Conservation (phyloP, 1,140 invertebrate genomes). For the Drosophila bipectinata region DNA sequence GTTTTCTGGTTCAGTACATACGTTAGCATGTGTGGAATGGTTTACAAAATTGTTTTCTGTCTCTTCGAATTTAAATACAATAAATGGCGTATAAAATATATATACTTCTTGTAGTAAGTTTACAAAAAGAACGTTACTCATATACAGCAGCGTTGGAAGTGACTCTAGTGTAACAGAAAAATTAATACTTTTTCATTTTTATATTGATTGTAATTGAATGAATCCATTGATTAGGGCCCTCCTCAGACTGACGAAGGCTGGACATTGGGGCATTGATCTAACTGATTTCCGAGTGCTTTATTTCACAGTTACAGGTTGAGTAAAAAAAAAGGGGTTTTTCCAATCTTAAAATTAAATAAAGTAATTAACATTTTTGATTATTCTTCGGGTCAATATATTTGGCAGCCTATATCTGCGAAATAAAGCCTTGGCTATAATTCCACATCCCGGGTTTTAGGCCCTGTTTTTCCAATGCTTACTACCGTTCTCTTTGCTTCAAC, state of each 20-base stretch:
- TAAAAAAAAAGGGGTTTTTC: background rate
- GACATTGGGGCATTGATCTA: background rate
- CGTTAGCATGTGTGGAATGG: slow-evolving; percentile 77
- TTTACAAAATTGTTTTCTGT: slow-evolving; percentile 67
- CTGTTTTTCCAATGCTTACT: slow-evolving; percentile 20
- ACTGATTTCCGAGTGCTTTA: background rate
- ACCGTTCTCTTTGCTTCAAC: slow-evolving; percentile 15
- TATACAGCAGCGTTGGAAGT: slow-evolving; percentile 70
- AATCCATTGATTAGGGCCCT: slow-evolving; percentile 21
- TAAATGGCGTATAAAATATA: slow-evolving; percentile 82
- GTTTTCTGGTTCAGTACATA: slow-evolving; percentile 51
- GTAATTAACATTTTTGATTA: background rate
- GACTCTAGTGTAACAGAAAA: slow-evolving; percentile 55
- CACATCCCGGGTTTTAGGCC: background rate
- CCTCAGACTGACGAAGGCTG: background rate
- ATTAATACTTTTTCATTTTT: slow-evolving; percentile 50
- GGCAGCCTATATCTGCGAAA: slow-evolving; percentile 11
- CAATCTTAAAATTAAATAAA: background rate
- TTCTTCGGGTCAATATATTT: background rate
- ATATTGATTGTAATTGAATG: slow-evolving; percentile 55
- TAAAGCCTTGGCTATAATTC: background rate
- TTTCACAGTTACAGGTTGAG: background rate
- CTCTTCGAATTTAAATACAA: slow-evolving; percentile 75
- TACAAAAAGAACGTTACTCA: slow-evolving; percentile 71
- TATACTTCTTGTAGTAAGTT: slow-evolving; percentile 54